Evolutionary conservation across 2,113 vertebrate genomes (phyloP).

Genomic region (Leptobrachium ailaonicum): DNA sequence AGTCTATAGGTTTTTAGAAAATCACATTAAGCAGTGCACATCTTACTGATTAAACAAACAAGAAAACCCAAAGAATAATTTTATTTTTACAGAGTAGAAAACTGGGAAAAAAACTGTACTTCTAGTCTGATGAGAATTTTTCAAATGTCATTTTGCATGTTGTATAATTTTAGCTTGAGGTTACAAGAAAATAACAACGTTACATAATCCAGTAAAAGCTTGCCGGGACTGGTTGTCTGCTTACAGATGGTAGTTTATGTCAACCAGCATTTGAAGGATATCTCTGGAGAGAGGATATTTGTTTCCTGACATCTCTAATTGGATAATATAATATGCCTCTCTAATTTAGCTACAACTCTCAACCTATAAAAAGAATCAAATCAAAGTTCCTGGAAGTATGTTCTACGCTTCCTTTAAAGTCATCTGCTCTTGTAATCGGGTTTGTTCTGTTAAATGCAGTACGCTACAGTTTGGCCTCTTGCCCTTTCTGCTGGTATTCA

Average conservation of each 20-base stretch:
- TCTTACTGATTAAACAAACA: too few species aligned
- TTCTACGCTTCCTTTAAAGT: not conserved
- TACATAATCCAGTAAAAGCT: conserved; percentile 33
- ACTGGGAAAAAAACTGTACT: not conserved
- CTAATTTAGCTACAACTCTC: not conserved
- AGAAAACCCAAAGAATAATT: too few species aligned
- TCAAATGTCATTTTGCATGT: conserved; percentile 33
- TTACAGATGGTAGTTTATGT: conserved; percentile 29
- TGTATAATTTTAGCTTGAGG: conserved; percentile 38
- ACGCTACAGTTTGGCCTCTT: too few species aligned
- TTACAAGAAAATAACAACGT: conserved; percentile 41
- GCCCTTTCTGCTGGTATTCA: too few species aligned
- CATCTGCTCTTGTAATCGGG: not conserved
- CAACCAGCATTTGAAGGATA: conserved; percentile 17
- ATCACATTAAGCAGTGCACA: too few species aligned
- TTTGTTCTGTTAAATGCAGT: too few species aligned
- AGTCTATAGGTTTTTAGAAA: too few species aligned
- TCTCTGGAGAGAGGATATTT: conserved; percentile 15
- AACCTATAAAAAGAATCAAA: not conserved
- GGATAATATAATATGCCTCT: conserved; percentile 17
- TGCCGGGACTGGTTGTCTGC: conserved; percentile 14
- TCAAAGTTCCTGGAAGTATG: conserved; percentile 11
- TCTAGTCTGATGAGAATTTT: conserved; percentile 16
- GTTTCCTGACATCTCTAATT: conserved; percentile 8
- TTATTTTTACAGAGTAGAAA: not conserved